Percentiles rank a stretch among this genome's conserved stretches.
Conservation (phyloP, 2,888 invertebrate genomes). For the Agriopis leucophaearia region DNA sequence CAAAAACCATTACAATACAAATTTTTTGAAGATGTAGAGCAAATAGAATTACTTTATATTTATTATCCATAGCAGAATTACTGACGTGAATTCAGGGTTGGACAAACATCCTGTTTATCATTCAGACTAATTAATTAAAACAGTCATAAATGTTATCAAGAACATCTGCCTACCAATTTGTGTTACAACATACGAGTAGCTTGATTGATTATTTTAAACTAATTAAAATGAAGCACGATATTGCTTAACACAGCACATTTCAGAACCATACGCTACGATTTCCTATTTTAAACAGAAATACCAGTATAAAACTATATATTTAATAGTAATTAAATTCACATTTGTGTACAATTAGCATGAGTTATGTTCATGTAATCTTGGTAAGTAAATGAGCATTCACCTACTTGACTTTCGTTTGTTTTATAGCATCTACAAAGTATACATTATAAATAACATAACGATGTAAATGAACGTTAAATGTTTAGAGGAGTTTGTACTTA, state of each 20-base stretch:
- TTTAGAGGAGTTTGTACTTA: slow-evolving; percentile 3
- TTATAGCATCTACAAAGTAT: slow-evolving; percentile 34
- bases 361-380: slow-evolving; percentile 21
- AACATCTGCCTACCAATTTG: slow-evolving; percentile 25
- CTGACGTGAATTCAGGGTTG: slow-evolving; percentile 11
- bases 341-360: slow-evolving; percentile 22
- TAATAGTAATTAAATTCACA: slow-evolving; percentile 33
- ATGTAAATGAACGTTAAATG: slow-evolving; percentile 28
- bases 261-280: slow-evolving; percentile 3
- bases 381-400: slow-evolving; percentile 27
- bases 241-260: slow-evolving; percentile 13
- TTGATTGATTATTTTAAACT: slow-evolving; percentile 30
- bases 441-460: slow-evolving; percentile 30
- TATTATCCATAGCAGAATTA: background rate
- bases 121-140: slow-evolving; percentile 24
- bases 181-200: slow-evolving; percentile 19
- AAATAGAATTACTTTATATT: background rate
- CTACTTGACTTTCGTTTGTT: slow-evolving; percentile 34
- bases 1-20: background rate
- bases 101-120: slow-evolving; percentile 28
- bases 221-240: slow-evolving; percentile 18
- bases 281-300: slow-evolving; percentile 19
- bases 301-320: slow-evolving; percentile 8
- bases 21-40: background rate
- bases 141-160: slow-evolving; percentile 16